Evolutionary conservation across 2,888 invertebrate genomes (phyloP).

Genomic region (Dicyrtomina minuta): DNA sequence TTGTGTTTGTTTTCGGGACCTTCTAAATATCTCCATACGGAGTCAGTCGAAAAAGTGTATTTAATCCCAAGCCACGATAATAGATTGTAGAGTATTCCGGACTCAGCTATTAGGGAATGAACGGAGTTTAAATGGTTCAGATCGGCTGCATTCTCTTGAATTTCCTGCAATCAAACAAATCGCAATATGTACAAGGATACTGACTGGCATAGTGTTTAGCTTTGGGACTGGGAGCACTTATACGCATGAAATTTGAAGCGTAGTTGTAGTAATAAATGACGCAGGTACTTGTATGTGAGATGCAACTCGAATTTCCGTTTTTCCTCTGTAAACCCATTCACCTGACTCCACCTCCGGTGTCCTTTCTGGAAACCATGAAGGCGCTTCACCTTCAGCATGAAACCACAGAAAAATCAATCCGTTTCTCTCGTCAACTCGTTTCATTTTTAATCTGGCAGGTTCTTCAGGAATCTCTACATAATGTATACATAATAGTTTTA

Average conservation of each 20-base stretch:
- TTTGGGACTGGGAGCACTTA: neutral
- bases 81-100: neutral
- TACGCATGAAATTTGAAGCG: too few species aligned
- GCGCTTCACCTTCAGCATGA: slow-evolving; percentile 67
- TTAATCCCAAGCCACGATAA: neutral
- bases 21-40: slow-evolving; percentile 60
- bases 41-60: neutral
- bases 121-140: slow-evolving; percentile 75
- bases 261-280: too few species aligned
- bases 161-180: slow-evolving; percentile 64
- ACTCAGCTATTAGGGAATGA: slow-evolving; percentile 62
- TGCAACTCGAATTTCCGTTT: slow-evolving; percentile 74
- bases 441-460: neutral
- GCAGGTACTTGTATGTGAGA: slow-evolving; percentile 77
- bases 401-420: slow-evolving; percentile 79
- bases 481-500: too few species aligned
- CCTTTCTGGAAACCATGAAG: neutral
- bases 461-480: too few species aligned
- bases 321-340: slow-evolving; percentile 68
- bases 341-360: slow-evolving; percentile 60
- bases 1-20: slow-evolving; percentile 62
- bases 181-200: too few species aligned
- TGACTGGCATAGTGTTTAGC: neutral
- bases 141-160: slow-evolving; percentile 88
- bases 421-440: slow-evolving; percentile 55